These are phyloP conservation scores for Zoanthus sansibaricus DNA, from an alignment of 92 coral and sea anemone species.

Conservation along the genomic window DNA sequence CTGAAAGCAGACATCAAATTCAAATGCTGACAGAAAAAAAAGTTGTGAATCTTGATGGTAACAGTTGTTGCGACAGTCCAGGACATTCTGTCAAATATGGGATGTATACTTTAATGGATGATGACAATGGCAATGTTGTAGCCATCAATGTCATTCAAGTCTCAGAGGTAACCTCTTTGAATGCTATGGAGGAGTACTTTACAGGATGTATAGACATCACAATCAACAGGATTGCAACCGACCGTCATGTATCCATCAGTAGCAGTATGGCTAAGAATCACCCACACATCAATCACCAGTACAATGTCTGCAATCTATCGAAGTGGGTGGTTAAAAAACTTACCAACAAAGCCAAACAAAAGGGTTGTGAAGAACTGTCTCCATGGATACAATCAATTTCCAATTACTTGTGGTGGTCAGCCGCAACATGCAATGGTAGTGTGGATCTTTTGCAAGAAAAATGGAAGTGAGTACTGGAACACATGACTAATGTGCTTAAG, in stretches of 20 bases:
- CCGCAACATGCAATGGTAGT: not conserved
- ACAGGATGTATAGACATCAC: not conserved
- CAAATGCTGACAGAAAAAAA: not conserved
- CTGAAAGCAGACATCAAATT: conserved; percentile 3
- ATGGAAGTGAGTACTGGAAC: not conserved
- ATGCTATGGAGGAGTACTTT: conserved; percentile 2
- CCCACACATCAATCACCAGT: conserved; percentile 3
- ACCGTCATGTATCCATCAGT: not conserved
- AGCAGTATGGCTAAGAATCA: conserved; percentile 1
- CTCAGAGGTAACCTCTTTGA: not conserved
- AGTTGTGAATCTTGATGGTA: conserved; percentile 4
- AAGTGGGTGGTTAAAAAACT: not conserved
- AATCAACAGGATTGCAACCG: not conserved
- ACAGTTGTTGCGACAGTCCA: conserved; percentile 1
- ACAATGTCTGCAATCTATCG: not conserved
- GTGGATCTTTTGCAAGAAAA: not conserved
- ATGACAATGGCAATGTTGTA: conserved; percentile 1
- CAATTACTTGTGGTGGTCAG: not conserved
- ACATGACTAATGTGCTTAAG: not conserved
- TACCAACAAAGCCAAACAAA: conserved; percentile 3
- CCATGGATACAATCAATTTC: not conserved
- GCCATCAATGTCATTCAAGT: conserved; percentile 1
- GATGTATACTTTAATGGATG: not conserved
- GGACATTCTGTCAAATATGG: not conserved
- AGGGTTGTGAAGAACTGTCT: not conserved